Percentiles rank a stretch among this genome's conserved stretches.
These are phyloP conservation scores for Dendropsophus ebraccatus DNA, from an alignment of 2,113 vertebrate genomes.

Conservation along the genomic window DNA sequence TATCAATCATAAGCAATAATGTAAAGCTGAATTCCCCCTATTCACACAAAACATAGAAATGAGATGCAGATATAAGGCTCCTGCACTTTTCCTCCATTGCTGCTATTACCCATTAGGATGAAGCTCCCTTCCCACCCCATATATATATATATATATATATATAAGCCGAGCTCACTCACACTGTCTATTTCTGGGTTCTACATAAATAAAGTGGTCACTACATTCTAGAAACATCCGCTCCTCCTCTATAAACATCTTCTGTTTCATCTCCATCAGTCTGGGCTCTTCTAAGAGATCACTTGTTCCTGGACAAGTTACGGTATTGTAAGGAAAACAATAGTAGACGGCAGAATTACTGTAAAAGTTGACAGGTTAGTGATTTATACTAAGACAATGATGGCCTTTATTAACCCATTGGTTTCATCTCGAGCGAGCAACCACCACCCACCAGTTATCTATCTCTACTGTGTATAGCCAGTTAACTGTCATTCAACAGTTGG, in stretches of 20 bases:
- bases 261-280: slow-evolving; percentile 3
- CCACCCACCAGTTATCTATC: too few species aligned
- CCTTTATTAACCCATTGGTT: too few species aligned
- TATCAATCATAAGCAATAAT: neutral
- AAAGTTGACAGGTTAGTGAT: too few species aligned
- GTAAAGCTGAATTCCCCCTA: neutral
- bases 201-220: slow-evolving; percentile 20
- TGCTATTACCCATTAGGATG: neutral
- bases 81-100: neutral
- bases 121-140: neutral
- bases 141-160: slow-evolving; percentile 8
- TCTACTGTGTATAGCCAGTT: too few species aligned
- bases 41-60: neutral
- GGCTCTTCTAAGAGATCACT: neutral
- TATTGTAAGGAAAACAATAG: neutral
- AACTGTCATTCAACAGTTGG: too few species aligned
- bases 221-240: slow-evolving; percentile 40
- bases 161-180: neutral
- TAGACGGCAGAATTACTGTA: neutral
- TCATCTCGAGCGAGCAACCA: too few species aligned
- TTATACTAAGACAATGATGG: too few species aligned
- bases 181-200: slow-evolving; percentile 11
- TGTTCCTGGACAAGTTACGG: neutral
- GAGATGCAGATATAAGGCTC: neutral
- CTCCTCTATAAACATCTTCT: slow-evolving; percentile 16